Evolutionary conservation across 2,797 vertebrate genomes (phyloP).

Genomic region (Squalus acanthias): DNA sequence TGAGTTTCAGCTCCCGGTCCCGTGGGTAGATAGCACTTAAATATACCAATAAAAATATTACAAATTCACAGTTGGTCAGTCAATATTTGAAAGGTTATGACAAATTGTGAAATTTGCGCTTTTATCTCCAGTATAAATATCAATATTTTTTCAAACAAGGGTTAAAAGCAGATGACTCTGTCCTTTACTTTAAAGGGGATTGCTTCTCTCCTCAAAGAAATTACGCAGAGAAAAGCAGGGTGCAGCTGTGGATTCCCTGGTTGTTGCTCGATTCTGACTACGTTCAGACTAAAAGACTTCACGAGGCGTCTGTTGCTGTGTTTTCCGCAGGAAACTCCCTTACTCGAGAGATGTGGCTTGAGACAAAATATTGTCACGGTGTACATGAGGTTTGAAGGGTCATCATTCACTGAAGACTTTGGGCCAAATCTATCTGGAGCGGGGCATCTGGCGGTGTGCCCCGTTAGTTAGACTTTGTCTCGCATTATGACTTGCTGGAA

Average conservation of each 20-base stretch:
- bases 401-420: neutral
- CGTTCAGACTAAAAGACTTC: neutral
- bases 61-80: neutral
- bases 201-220: neutral
- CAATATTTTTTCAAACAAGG: neutral
- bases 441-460: neutral
- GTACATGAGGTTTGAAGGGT: neutral
- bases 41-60: neutral
- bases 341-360: neutral
- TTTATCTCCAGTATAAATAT: neutral
- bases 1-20: neutral
- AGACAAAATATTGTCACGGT: neutral
- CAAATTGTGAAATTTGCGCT: neutral
- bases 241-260: neutral
- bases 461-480: neutral
- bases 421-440: neutral
- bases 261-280: neutral
- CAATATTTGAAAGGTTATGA: neutral
- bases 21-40: neutral
- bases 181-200: neutral
- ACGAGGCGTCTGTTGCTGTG: neutral
- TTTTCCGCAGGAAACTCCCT: neutral
- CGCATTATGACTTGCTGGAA: neutral
- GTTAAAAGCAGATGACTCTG: neutral
- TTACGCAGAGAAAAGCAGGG: neutral